A percentile compares a stretch with the other conserved stretches of the same genome.
Conservation (phyloP, 2,797 vertebrate species). For the Martes flavigula region DNA sequence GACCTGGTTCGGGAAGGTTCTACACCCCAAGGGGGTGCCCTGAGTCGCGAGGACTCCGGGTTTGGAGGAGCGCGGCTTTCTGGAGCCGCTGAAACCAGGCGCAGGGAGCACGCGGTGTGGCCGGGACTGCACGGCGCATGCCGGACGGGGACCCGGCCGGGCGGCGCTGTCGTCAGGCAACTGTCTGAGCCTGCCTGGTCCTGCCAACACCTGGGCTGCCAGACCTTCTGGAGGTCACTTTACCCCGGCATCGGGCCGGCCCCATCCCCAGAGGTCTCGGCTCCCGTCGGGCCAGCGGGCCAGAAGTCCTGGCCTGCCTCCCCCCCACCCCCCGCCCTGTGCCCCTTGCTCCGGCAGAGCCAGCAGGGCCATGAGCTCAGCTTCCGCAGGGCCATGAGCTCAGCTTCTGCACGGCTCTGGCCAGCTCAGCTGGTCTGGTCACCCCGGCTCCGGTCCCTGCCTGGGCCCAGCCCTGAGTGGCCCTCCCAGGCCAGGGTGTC, state of each 20-base stretch:
- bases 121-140: accelerated
- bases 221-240: neutral
- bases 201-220: neutral
- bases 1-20: accelerated
- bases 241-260: neutral
- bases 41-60: neutral
- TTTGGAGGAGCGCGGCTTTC: neutral
- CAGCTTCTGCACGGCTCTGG: neutral
- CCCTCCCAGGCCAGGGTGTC: neutral
- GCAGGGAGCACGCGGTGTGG: neutral
- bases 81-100: accelerated
- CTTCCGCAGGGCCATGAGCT: accelerated
- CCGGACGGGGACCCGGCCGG: accelerated
- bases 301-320: accelerated
- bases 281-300: accelerated
- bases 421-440: neutral
- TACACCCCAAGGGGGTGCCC: neutral
- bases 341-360: neutral
- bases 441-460: accelerated
- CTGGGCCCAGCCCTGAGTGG: neutral
- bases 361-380: neutral
- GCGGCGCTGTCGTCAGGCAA: accelerated
- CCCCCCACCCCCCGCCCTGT: no score
- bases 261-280: neutral
- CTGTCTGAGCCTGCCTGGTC: neutral